phyloP scores from a whole-genome alignment of 2,797 vertebrate species.

The Enteromius unitaeniatus region DNA sequence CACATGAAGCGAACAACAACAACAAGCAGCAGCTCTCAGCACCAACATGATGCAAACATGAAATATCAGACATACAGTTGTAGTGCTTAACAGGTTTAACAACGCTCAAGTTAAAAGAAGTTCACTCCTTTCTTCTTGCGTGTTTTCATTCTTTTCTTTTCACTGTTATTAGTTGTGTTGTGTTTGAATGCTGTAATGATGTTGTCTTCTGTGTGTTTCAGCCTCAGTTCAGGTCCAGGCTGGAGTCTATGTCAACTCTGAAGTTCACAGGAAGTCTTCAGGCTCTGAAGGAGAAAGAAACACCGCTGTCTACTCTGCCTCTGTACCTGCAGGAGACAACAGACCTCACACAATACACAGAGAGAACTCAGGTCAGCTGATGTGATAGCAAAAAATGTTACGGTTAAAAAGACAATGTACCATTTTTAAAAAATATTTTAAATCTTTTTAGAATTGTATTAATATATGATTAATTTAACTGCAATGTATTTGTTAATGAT shows the following conservation, averaged over 20 bases:
- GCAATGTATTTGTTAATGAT: too few relatives aligned
- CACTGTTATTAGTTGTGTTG: too few relatives aligned
- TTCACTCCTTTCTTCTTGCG: too few relatives aligned
- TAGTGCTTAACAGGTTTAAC: too few relatives aligned
- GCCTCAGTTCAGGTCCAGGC: slow-evolving; percentile 73
- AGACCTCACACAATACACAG: slow-evolving; percentile 67
- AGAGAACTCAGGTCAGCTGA: slow-evolving; percentile 71
- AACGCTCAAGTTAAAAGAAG: too few relatives aligned
- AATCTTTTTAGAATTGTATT: background rate
- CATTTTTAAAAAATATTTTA: background rate
- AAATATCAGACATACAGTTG: too few relatives aligned
- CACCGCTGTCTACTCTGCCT: slow-evolving; percentile 70
- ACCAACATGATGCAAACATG: too few relatives aligned
- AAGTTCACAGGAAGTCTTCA: slow-evolving; percentile 78
- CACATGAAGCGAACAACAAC: too few relatives aligned
- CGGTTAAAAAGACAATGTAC: background rate
- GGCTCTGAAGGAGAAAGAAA: slow-evolving; percentile 65
- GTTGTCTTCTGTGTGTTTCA: slow-evolving; percentile 62
- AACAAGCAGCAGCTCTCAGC: too few relatives aligned
- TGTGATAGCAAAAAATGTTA: background rate
- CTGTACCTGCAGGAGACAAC: slow-evolving; percentile 82
- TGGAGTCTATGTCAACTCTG: slow-evolving; percentile 82
- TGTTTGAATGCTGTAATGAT: background rate
- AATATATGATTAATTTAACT: background rate
- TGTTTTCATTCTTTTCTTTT: too few relatives aligned